Base-by-base conservation (phyloP, 2,113 vertebrate species). In the Cygnus buccinator region DNA sequence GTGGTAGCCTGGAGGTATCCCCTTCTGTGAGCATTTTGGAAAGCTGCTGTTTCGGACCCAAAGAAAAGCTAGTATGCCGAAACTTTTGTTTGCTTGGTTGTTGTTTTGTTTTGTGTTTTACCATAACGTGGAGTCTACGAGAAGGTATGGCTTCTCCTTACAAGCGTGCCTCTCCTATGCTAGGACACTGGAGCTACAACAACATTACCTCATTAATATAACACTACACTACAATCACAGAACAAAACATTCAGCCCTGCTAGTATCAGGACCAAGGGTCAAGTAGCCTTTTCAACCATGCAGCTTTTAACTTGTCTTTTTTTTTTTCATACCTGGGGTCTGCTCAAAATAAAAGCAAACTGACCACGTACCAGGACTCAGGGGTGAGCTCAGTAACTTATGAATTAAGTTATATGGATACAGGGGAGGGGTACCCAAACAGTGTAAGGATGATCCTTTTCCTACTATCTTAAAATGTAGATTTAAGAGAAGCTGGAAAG, bases 161-260 rank as follows among this genome's bases (percentile, higher is more conserved):
- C 31, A 90, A 77, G n/a, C 28, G 86, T 6, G 3, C 59, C 63
- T 92, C 88, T 63, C n/a, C 31, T 93, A 85, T 5, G 20, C 41
- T 84, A 63, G 92, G 76, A 88, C 80, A 59, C 86, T 43, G 76
- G 72, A 80, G 94, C 73, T 95, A 50, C 65, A 95, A 90, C 59
- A 95, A 92, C 83, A 96, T 94, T 92, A 95, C 55, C 52, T 93
- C 94, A 94, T 67, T 89, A 93, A 75, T 81, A 63, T 39, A 95
- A 90, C 75, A 95, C 85, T 41, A 59, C 55, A 80, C 76, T 79
- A 41, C 44, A 54, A 95, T 85, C 74, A 68, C 4, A 10, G 37
- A 94, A 66, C 57, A 76, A 95, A 91, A 70, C 19, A 65, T 62
- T 87, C 55, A 85, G 1, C 28, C 28, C 35, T 70, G 59, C 59